A percentile compares a stretch with the other conserved stretches of the same genome.
Conservation (phyloP, 2,888 invertebrate genomes). For the Blomia tropicalis region DNA sequence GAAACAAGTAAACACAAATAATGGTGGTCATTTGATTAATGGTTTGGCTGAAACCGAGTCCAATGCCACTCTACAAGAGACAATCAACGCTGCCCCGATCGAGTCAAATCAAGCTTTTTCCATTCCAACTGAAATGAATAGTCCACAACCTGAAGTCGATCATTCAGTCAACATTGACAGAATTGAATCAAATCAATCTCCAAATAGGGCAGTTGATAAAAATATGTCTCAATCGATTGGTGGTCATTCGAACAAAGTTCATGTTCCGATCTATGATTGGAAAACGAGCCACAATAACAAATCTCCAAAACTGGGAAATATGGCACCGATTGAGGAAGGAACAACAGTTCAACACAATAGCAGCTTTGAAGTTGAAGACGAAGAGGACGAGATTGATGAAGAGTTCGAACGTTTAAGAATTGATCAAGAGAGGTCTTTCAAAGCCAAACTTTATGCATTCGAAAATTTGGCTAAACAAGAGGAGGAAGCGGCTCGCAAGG, state of each 20-base stretch:
- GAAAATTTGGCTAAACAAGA: slow-evolving; percentile 26
- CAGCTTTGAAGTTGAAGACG: slow-evolving; percentile 22
- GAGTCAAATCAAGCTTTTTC: neutral
- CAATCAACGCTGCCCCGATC: too few relatives aligned
- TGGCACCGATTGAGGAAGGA: neutral
- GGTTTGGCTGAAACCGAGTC: neutral
- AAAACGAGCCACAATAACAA: slow-evolving; percentile 8
- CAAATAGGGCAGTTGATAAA: too few relatives aligned
- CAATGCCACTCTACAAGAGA: neutral
- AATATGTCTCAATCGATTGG: neutral
- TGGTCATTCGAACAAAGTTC: neutral
- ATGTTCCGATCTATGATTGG: slow-evolving; percentile 21
- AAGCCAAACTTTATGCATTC: slow-evolving; percentile 25
- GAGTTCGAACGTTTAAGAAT: neutral
- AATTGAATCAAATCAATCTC: too few relatives aligned
- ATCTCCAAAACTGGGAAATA: slow-evolving; percentile 11
- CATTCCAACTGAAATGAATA: neutral
- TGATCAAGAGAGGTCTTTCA: slow-evolving; percentile 23
- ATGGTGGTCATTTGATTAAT: neutral
- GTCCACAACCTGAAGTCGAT: neutral
- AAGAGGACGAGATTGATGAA: slow-evolving; percentile 21
- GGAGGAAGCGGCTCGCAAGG: slow-evolving; percentile 4
- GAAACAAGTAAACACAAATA: neutral
- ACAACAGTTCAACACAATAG: slow-evolving; percentile 8
- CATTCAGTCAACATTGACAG: neutral